phyloP scores from a whole-genome alignment of 2,113 vertebrate genomes.

The Holacanthus passer region DNA sequence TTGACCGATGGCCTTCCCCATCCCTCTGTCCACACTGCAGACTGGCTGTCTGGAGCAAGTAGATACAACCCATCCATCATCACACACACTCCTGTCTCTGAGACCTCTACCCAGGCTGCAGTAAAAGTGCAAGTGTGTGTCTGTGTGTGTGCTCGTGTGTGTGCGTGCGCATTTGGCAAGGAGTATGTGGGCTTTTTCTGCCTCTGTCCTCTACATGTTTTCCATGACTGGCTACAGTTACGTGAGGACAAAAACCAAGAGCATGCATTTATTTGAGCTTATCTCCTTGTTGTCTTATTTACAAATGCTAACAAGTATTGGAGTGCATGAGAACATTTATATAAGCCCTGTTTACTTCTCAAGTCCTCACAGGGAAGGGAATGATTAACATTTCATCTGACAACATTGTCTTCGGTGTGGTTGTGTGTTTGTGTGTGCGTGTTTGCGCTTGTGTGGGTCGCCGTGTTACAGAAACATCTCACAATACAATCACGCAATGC shows the following conservation, averaged over 20 bases:
- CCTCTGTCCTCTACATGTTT: slow-evolving; percentile 41
- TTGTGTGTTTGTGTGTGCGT: slow-evolving; percentile 21
- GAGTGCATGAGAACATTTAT: slow-evolving; percentile 45
- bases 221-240: slow-evolving; percentile 20
- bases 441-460: background rate
- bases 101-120: slow-evolving; percentile 52
- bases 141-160: slow-evolving; percentile 11
- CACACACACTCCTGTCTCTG: slow-evolving; percentile 61
- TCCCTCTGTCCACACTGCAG: slow-evolving; percentile 68
- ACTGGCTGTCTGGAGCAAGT: slow-evolving; percentile 69
- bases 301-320: slow-evolving; percentile 37
- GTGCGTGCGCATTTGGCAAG: slow-evolving; percentile 26
- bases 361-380: slow-evolving; percentile 8
- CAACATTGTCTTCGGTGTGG: slow-evolving; percentile 46
- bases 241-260: slow-evolving; percentile 32
- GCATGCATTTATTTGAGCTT: slow-evolving; percentile 25
- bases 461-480: slow-evolving; percentile 15
- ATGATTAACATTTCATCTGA: slow-evolving; percentile 62
- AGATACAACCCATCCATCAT: slow-evolving; percentile 80
- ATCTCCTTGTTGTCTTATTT: slow-evolving; percentile 49
- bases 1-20: slow-evolving; percentile 64
- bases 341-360: slow-evolving; percentile 46
- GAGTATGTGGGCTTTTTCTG: background rate
- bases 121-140: slow-evolving; percentile 37
- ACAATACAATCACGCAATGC: slow-evolving; percentile 31